Percentiles rank a stretch among this genome's conserved stretches.
phyloP scores from a whole-genome alignment of 2,797 vertebrate genomes.

The Danio kyathit region DNA sequence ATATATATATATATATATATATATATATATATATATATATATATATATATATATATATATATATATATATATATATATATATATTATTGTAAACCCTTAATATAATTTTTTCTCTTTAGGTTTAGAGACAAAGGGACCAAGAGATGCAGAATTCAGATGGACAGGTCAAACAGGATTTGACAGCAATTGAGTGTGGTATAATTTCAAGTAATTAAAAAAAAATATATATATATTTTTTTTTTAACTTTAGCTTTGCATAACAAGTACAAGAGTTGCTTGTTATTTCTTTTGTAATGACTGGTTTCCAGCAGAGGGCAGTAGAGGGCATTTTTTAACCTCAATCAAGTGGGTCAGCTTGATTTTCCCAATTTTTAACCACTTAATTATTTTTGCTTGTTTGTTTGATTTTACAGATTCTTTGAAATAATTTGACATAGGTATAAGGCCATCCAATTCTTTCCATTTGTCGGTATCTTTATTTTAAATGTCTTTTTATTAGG shows the following conservation, averaged over 20 bases:
- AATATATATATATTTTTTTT: not conserved
- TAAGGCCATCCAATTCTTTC: too few species aligned
- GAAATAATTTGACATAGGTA: too few species aligned
- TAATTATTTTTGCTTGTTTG: not conserved
- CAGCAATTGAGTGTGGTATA: slow-evolving; percentile 42
- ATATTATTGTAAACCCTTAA: not conserved
- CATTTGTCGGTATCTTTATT: too few species aligned
- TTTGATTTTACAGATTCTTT: not conserved
- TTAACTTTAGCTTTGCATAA: not conserved
- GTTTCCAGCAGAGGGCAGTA: slow-evolving; percentile 7
- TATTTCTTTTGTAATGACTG: not conserved
- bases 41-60: too few species aligned
- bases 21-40: too few species aligned
- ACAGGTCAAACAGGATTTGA: slow-evolving; percentile 23
- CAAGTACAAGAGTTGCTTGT: not conserved
- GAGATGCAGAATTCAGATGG: slow-evolving; percentile 11
- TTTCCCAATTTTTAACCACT: not conserved
- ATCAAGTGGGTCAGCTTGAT: not conserved
- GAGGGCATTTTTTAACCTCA: not conserved
- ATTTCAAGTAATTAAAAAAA: not conserved
- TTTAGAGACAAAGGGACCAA: slow-evolving; percentile 52
- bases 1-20: too few species aligned
- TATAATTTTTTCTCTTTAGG: slow-evolving; percentile 30
- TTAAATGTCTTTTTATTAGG: too few species aligned
- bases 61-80: too few species aligned